phyloP scores from a whole-genome alignment of 92 coral and sea anemone genomes.

The Epizoanthus rinbou region DNA sequence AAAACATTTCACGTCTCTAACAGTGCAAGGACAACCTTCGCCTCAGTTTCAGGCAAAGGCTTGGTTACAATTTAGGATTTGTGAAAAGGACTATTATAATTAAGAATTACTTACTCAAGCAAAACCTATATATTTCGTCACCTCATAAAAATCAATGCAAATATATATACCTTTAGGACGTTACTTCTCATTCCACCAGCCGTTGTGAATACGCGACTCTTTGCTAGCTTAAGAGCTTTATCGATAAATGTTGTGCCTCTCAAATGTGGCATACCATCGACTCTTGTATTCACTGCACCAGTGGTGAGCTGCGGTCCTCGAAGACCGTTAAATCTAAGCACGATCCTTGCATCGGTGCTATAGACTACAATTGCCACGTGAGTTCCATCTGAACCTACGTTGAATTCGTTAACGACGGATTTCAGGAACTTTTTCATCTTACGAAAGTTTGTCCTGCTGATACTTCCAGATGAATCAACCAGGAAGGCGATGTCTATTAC shows the following conservation, averaged over 20 bases:
- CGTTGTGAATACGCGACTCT: constrained; percentile 11
- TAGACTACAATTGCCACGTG: constrained; percentile 35
- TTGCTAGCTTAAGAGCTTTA: constrained; percentile 28
- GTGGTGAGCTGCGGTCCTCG: constrained; percentile 8
- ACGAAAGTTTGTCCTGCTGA: constrained; percentile 42
- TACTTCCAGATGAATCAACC: constrained; percentile 42
- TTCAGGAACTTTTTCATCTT: constrained; percentile 38
- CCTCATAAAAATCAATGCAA: too few species aligned
- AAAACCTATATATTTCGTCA: too few species aligned
- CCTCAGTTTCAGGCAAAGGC: too few species aligned
- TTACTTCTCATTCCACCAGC: constrained; percentile 20
- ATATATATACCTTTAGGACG: constrained; percentile 24
- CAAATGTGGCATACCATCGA: constrained; percentile 23
- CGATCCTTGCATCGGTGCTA: constrained; percentile 16
- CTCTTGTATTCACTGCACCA: constrained; percentile 3
- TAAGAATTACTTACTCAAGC: too few species aligned
- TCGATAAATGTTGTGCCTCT: constrained; percentile 35
- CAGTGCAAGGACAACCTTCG: too few species aligned
- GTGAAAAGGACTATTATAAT: too few species aligned
- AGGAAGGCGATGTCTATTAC: constrained; percentile 24
- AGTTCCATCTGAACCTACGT: constrained; percentile 10
- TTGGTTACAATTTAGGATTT: too few species aligned
- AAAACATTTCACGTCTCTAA: too few species aligned
- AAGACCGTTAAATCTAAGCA: constrained; percentile 21
- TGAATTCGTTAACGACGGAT: constrained; percentile 26